phyloP scores from a whole-genome alignment of 2,888 invertebrate genomes.

The Trachelus tabidus region DNA sequence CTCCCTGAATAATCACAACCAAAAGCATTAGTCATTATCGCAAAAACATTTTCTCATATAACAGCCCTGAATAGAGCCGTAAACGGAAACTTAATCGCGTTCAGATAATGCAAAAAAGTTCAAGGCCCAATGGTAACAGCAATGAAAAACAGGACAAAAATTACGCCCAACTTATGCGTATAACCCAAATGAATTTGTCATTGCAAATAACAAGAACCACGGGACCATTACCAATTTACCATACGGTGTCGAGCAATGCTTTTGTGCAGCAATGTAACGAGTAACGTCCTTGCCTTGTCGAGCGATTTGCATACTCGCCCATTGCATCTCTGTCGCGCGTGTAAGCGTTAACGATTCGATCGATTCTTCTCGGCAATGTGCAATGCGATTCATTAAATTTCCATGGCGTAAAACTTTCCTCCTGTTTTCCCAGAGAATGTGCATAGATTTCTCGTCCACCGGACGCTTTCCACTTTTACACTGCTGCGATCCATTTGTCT shows the following conservation, averaged over 20 bases:
- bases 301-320: not conserved
- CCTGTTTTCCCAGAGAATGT: not conserved
- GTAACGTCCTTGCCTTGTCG: not conserved
- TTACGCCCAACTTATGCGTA: not conserved
- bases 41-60: not conserved
- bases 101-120: not conserved
- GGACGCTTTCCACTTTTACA: not conserved
- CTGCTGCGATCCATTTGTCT: not conserved
- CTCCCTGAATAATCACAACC: not conserved
- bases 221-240: not conserved
- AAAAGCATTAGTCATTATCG: not conserved
- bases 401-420: not conserved
- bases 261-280: not conserved
- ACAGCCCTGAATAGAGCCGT: not conserved
- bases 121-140: not conserved
- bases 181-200: not conserved
- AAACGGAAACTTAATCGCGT: not conserved
- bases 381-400: not conserved
- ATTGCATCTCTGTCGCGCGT: not conserved
- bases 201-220: not conserved
- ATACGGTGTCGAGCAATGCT: not conserved
- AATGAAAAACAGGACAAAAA: not conserved
- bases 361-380: not conserved
- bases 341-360: not conserved
- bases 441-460: not conserved